phyloP scores from a whole-genome alignment of 2,888 invertebrate species.

The Philaethria dido region DNA sequence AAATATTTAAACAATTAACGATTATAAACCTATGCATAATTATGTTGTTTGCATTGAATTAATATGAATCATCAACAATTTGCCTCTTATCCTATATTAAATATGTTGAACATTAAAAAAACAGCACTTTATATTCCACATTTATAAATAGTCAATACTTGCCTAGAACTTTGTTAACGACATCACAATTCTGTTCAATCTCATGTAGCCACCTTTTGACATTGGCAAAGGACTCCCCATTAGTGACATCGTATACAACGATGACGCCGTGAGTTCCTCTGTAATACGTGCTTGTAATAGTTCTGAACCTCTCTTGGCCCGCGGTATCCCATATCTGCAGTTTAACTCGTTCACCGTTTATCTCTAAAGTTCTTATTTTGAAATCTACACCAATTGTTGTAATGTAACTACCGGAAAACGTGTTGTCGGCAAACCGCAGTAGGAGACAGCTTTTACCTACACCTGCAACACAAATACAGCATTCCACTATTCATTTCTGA shows the following conservation, averaged over 20 bases:
- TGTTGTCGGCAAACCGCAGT: slow-evolving; percentile 98
- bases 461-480: slow-evolving; percentile 85
- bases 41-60: slow-evolving; percentile 3
- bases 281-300: slow-evolving; percentile 99
- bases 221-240: slow-evolving; percentile 99
- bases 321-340: slow-evolving; percentile 99
- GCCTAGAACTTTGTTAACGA: slow-evolving; percentile 98
- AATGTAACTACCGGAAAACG: slow-evolving; percentile 98
- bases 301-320: slow-evolving; percentile 98
- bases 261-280: slow-evolving; percentile 99
- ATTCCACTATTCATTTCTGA: slow-evolving; percentile 56
- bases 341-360: slow-evolving; percentile 95
- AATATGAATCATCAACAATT: slow-evolving; percentile 15
- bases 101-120: slow-evolving; percentile 3
- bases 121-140: background rate
- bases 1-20: background rate
- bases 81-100: slow-evolving; percentile 7
- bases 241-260: slow-evolving; percentile 99
- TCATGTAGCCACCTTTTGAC: slow-evolving; percentile 99
- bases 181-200: slow-evolving; percentile 99
- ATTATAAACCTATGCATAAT: background rate
- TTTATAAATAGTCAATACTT: slow-evolving; percentile 47
- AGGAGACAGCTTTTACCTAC: slow-evolving; percentile 99
- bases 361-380: slow-evolving; percentile 98
- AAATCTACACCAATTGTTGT: slow-evolving; percentile 99